phyloP scores from a whole-genome alignment of 1,140 invertebrate species.

The Drosophila virilis region DNA sequence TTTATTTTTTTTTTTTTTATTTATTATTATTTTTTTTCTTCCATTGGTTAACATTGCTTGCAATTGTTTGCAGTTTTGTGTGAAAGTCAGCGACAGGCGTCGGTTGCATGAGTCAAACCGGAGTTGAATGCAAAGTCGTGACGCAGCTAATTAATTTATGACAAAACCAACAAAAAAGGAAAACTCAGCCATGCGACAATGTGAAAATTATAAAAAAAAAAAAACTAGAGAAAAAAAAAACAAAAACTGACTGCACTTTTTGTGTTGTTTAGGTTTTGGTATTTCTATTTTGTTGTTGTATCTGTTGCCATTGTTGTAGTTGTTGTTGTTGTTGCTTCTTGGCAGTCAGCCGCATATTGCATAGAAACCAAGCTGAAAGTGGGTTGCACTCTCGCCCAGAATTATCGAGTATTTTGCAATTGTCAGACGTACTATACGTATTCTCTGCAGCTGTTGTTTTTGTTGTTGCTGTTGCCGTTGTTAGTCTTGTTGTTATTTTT shows the following conservation, averaged over 20 bases:
- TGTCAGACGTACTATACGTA: slow-evolving; percentile 56
- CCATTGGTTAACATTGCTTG: slow-evolving; percentile 20
- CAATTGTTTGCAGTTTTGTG: slow-evolving; percentile 61
- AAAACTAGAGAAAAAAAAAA: slow-evolving; percentile 12
- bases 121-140: slow-evolving; percentile 64
- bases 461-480: slow-evolving; percentile 37
- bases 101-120: slow-evolving; percentile 40
- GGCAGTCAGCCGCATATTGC: slow-evolving; percentile 70
- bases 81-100: slow-evolving; percentile 55
- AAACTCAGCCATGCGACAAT: slow-evolving; percentile 57
- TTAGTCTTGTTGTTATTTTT: slow-evolving; percentile 54
- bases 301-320: background rate
- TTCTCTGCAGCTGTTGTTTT: slow-evolving; percentile 15
- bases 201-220: slow-evolving; percentile 52
- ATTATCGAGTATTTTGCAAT: slow-evolving; percentile 61
- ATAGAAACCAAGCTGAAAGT: slow-evolving; percentile 70
- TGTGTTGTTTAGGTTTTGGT: slow-evolving; percentile 32
- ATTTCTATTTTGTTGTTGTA: slow-evolving; percentile 28
- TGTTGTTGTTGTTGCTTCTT: slow-evolving; percentile 56
- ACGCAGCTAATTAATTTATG: slow-evolving; percentile 79
- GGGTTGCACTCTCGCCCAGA: slow-evolving; percentile 77
- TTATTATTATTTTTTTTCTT: slow-evolving; percentile 5
- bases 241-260: slow-evolving; percentile 48
- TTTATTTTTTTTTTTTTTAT: slow-evolving; percentile 7
- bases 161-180: slow-evolving; percentile 58